A percentile compares a stretch with the other conserved stretches of the same genome.
phyloP scores from a whole-genome alignment of 2,888 invertebrate genomes.

The Chirona hameri region DNA sequence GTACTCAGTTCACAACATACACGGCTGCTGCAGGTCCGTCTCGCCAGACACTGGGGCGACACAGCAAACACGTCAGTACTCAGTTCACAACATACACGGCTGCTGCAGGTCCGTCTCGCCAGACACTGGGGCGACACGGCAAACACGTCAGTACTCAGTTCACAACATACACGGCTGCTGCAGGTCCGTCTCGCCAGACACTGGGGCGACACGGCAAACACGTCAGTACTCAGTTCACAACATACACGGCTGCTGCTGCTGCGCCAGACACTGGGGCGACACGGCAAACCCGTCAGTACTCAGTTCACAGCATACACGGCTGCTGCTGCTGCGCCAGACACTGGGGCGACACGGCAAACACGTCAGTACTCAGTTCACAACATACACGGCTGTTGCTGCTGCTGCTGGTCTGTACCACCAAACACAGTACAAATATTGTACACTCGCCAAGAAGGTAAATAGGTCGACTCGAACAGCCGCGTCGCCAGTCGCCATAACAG shows the following conservation, averaged over 20 bases:
- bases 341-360: slow-evolving; percentile 32
- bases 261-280: slow-evolving; percentile 48
- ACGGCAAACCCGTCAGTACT: too few relatives aligned
- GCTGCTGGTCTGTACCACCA: too few relatives aligned
- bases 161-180: slow-evolving; percentile 54
- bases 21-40: slow-evolving; percentile 81
- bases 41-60: slow-evolving; percentile 52
- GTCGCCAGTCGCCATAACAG: too few relatives aligned
- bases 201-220: slow-evolving; percentile 32
- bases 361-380: too few relatives aligned
- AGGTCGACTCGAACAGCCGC: too few relatives aligned
- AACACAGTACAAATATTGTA: too few relatives aligned
- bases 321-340: too few relatives aligned
- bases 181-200: slow-evolving; percentile 69
- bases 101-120: slow-evolving; percentile 82
- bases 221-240: not conserved
- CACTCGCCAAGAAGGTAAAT: too few relatives aligned
- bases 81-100: not conserved
- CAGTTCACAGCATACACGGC: not conserved
- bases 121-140: slow-evolving; percentile 37
- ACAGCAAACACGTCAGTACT: too few relatives aligned
- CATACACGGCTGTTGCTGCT: too few relatives aligned
- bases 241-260: slow-evolving; percentile 74
- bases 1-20: not conserved
- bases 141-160: not conserved